Evolutionary conservation across 2,797 vertebrate species (phyloP).

Genomic region (Lithobates pipiens): DNA sequence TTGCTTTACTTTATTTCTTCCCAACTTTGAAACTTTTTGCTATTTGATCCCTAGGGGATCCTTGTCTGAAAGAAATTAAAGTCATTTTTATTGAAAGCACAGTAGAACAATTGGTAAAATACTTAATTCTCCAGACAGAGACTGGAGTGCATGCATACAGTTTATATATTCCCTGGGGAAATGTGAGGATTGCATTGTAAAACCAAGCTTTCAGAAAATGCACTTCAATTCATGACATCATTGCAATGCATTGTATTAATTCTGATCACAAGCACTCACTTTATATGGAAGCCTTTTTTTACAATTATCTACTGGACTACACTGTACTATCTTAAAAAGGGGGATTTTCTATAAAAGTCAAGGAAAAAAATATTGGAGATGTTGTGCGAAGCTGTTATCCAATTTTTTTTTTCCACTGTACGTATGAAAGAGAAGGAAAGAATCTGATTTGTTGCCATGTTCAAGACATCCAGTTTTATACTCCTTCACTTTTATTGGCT

Average conservation of each 20-base stretch:
- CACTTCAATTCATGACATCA: constrained; percentile 55
- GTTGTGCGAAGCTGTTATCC: background rate
- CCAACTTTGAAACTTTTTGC: background rate
- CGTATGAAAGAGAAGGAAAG: background rate
- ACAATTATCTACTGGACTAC: no score
- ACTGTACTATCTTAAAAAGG: background rate
- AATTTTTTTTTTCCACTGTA: background rate
- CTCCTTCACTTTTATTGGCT: background rate
- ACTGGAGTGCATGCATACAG: constrained; percentile 23
- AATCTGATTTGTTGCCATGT: background rate
- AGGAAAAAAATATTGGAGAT: background rate
- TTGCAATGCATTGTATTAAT: constrained; percentile 21
- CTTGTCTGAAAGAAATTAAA: constrained; percentile 37
- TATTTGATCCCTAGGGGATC: constrained; percentile 5
- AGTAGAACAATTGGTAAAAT: constrained; percentile 54
- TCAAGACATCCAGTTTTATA: background rate
- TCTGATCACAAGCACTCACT: background rate
- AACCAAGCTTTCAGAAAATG: constrained; percentile 51
- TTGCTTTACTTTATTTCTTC: background rate
- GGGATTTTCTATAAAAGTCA: background rate
- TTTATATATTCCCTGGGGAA: constrained; percentile 55
- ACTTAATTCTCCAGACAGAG: constrained; percentile 48
- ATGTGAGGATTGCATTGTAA: constrained; percentile 55
- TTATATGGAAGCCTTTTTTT: background rate
- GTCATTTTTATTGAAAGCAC: constrained; percentile 60